phyloP scores from a whole-genome alignment of 64 coral and sea anemone genomes.

The Pocillopora damicornis region DNA sequence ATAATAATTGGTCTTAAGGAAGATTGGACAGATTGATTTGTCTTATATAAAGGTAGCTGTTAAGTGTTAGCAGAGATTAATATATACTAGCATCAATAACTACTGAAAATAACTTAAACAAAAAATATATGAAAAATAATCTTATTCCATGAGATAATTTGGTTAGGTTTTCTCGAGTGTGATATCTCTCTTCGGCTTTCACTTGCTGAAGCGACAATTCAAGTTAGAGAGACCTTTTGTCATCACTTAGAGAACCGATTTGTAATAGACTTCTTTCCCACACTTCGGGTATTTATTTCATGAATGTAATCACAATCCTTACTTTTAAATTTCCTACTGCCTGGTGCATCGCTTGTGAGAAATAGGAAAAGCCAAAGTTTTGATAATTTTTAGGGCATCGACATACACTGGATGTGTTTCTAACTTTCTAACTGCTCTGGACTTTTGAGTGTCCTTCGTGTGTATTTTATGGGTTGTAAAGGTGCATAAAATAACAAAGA shows the following conservation, averaged over 20 bases:
- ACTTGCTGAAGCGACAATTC: neutral
- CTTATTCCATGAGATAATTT: neutral
- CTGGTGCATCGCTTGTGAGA: neutral
- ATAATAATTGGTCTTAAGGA: constrained; percentile 69
- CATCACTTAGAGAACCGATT: neutral
- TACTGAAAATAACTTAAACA: neutral
- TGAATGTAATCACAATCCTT: neutral
- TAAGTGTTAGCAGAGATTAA: no score
- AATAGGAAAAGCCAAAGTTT: neutral
- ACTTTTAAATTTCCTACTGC: constrained; percentile 11
- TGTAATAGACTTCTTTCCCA: neutral
- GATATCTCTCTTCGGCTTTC: neutral
- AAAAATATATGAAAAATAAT: neutral
- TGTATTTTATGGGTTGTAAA: constrained; percentile 11
- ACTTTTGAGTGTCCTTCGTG: neutral
- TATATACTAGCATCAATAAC: neutral
- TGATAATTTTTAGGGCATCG: neutral
- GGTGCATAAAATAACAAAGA: neutral
- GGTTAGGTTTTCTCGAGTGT: neutral
- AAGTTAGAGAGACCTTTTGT: neutral
- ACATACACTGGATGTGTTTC: neutral
- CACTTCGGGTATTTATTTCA: constrained; percentile 3
- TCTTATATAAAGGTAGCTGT: neutral
- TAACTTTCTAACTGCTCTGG: constrained; percentile 2
- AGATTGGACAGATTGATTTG: neutral